phyloP scores from a whole-genome alignment of 37 sponge, comb jelly and placozoan genomes.

The Trichoplax adhaerens region DNA sequence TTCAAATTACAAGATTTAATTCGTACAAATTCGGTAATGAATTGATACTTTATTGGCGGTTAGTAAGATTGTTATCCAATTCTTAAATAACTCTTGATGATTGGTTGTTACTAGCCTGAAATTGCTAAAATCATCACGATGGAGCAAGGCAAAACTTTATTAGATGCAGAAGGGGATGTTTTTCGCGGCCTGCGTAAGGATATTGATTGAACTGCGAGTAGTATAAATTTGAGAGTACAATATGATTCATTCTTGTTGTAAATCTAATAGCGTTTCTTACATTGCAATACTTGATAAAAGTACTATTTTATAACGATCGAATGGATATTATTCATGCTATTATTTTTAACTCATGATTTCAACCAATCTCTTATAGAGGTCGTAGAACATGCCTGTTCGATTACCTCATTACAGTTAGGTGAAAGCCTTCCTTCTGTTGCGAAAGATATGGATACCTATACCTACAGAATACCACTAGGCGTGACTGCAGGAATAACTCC shows the following conservation, averaged over 20 bases:
- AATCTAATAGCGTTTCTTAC: not conserved
- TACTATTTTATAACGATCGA: not conserved
- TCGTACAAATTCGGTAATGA: conserved; percentile 54
- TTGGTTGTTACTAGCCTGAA: conserved; percentile 15
- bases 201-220: not conserved
- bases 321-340: not conserved
- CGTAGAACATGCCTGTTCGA: conserved; percentile 88
- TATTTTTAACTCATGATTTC: not conserved
- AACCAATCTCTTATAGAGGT: conserved; percentile 38
- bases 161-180: conserved; percentile 96
- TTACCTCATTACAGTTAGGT: conserved; percentile 78
- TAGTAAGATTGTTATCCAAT: not conserved
- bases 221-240: not conserved
- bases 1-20: conserved; percentile 84
- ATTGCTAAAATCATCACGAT: conserved; percentile 47
- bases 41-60: not conserved
- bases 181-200: conserved; percentile 74
- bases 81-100: conserved; percentile 6
- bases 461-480: conserved; percentile 82
- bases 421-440: conserved; percentile 74
- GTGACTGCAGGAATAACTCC: conserved; percentile 92
- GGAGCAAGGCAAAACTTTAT: conserved; percentile 96
- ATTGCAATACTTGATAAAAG: not conserved
- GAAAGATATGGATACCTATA: conserved; percentile 93
- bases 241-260: not conserved